phyloP scores from a whole-genome alignment of 1,140 invertebrate species.

The Battus philenor region DNA sequence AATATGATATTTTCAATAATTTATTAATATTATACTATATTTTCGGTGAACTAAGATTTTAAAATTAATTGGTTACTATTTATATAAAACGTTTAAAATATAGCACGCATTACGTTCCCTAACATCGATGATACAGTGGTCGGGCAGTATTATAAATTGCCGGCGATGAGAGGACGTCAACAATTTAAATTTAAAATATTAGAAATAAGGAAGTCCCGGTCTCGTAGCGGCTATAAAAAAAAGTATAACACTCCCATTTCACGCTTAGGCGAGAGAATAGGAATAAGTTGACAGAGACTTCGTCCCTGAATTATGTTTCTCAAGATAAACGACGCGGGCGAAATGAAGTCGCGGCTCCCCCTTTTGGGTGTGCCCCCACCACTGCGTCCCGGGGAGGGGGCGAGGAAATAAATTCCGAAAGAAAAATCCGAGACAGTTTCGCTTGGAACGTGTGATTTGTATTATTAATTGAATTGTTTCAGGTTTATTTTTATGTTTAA shows the following conservation, averaged over 20 bases:
- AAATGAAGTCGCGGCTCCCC: slow-evolving; percentile 73
- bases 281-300: slow-evolving; percentile 77
- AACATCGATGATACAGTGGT: slow-evolving; percentile 9
- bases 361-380: slow-evolving; percentile 22
- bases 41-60: too few relatives aligned
- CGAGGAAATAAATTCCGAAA: slow-evolving; percentile 66
- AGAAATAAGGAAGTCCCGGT: slow-evolving; percentile 9
- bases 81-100: too few relatives aligned
- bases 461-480: slow-evolving; percentile 66
- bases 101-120: neutral
- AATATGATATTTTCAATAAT: too few relatives aligned
- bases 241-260: slow-evolving; percentile 70
- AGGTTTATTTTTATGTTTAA: too few relatives aligned
- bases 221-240: slow-evolving; percentile 25
- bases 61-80: too few relatives aligned
- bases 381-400: slow-evolving; percentile 28
- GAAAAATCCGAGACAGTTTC: slow-evolving; percentile 70
- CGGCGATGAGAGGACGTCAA: too few relatives aligned
- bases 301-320: slow-evolving; percentile 74
- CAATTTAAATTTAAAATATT: slow-evolving; percentile 15
- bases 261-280: slow-evolving; percentile 75
- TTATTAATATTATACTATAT: too few relatives aligned
- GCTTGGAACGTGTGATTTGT: slow-evolving; percentile 68
- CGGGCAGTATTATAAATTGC: slow-evolving; percentile 4
- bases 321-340: slow-evolving; percentile 77